Base-by-base conservation (phyloP, 2,888 invertebrate genomes). In the Metallyticus violacea region DNA sequence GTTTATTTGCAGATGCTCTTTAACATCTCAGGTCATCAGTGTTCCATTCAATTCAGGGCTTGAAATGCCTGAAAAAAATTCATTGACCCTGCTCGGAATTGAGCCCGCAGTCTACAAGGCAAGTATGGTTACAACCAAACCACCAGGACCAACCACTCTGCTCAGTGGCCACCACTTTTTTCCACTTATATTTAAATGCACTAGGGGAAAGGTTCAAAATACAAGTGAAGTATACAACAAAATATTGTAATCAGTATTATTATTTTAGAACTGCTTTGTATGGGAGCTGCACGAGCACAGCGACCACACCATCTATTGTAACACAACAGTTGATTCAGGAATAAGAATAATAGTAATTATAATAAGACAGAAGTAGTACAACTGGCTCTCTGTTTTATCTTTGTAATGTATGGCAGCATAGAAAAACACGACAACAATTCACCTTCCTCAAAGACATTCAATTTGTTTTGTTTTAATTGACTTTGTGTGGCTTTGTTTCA, bases 401-500 rank as follows among this genome's bases (percentile, higher is more conserved):
- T 62, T 62, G 40, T 62, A 83, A 83, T 26, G 76, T 83, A 83
- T 83, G 83, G 85, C 62, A 76, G 85, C 85, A 85, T 85, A 85
- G 85, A 87, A 87, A 87, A 87, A 84, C 85, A 87, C 62, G 40
- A 87, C 85, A 78, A 83, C 79, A 85, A 85, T 76, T 15, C 40
- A 62, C 40, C 83, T 83, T 83, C 77, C 28, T 83, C 83, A 83
- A 62, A 62, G 15, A 62, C 82, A 82, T 84, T 62, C 81, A 85
- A 81, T 82, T 84, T 86, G 62, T 81, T 85, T 85, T 83, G 80
- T 85, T 81, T 87, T 87, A 87, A 86, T 86, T 87, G 86, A 87
- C 86, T 87, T 80, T 85, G 86, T 84, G 86, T 87, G 87, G 86
- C 86, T 86, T 29, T 27, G 29, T 86, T 82, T 77, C 77, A 85